A percentile compares a stretch with the other conserved stretches of the same genome.
Evolutionary conservation across 2,888 invertebrate species (phyloP).

Genomic region (Linnaemya vulpina): DNA sequence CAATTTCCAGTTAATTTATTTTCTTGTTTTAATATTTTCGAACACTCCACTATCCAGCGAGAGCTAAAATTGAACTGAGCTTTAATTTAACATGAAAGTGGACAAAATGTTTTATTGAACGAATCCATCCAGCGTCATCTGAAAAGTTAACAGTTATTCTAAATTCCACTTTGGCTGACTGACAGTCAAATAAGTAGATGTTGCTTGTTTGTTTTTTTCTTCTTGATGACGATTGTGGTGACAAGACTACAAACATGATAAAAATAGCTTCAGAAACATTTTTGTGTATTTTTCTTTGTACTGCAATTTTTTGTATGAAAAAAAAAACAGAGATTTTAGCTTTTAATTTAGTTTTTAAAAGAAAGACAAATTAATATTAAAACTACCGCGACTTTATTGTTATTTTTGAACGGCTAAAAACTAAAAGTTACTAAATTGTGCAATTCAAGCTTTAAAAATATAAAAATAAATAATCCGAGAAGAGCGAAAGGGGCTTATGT

Average conservation of each 20-base stretch:
- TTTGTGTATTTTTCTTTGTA: slow-evolving; percentile 9
- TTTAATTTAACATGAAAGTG: slow-evolving; percentile 13
- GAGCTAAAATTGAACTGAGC: slow-evolving; percentile 42
- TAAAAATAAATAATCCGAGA: too few species aligned
- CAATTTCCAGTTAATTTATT: slow-evolving; percentile 17
- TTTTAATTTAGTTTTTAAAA: too few species aligned
- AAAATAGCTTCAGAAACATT: slow-evolving; percentile 42
- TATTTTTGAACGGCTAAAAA: too few species aligned
- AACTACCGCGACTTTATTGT: too few species aligned
- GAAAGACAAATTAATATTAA: not conserved
- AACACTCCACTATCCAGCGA: slow-evolving; percentile 20
- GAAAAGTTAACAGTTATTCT: slow-evolving; percentile 35
- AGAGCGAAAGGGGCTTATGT: too few species aligned
- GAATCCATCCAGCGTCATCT: not conserved
- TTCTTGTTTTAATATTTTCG: not conserved
- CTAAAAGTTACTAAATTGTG: too few species aligned
- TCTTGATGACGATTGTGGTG: slow-evolving; percentile 44
- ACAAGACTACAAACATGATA: slow-evolving; percentile 50
- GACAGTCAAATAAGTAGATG: slow-evolving; percentile 7
- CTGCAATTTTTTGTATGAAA: not conserved
- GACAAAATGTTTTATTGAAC: slow-evolving; percentile 6
- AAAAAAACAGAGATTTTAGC: too few species aligned
- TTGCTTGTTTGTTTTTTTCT: not conserved
- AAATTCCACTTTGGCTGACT: not conserved
- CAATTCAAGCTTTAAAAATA: too few species aligned